Base-by-base conservation (phyloP, 2,888 invertebrate genomes). In the Ochlodes sylvanus region DNA sequence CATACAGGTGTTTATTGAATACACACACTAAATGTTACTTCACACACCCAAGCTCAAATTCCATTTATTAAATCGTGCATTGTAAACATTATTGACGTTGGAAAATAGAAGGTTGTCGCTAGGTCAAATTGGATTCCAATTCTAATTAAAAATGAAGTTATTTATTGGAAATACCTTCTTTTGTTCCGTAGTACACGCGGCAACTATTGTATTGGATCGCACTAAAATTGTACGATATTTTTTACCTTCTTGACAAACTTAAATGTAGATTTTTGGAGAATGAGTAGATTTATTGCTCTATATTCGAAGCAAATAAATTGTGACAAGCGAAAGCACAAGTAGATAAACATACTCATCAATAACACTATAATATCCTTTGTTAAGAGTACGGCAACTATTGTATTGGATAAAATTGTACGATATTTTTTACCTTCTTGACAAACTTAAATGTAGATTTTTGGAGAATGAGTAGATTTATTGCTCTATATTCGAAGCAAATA, bases 1-100 rank as follows among this genome's bases (percentile, higher is more conserved):
- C 12, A 62, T 69, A 70, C 69, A 69, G 63, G 56, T 63, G 55
- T 68, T 68, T 70, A 68, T 70, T 10, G 47, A 0, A 9, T 69
- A 60, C 34, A 71, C 32, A 65, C 34, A n/a, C 14, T 15, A 17
- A 58, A 52, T 50, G 34, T 19, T 32, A 41, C 17, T 32, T 19
- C 50, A 42, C 66, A 66, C 66, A 54, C 44, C 42, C 41, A 54
- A 42, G 54, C 54, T 54, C 42, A 52, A 66, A 66, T 66, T 34
- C 60, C 54, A 66, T 66, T 66, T 66, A 41, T 60, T 52, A 60
- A 66, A 60, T 60, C 61, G 15, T 38, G 61, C 38, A 60, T 66
- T 55, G 44, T 67, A 44, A 54, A 60, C 60, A 60, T 44, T 21
- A 21, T 41, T 38, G 38, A 10, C 38, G 19, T n/a, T 27, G 21